These are phyloP conservation scores for Trissoscelio sp. DNA, from an alignment of 2,888 invertebrate species.

Conservation along the genomic window DNA sequence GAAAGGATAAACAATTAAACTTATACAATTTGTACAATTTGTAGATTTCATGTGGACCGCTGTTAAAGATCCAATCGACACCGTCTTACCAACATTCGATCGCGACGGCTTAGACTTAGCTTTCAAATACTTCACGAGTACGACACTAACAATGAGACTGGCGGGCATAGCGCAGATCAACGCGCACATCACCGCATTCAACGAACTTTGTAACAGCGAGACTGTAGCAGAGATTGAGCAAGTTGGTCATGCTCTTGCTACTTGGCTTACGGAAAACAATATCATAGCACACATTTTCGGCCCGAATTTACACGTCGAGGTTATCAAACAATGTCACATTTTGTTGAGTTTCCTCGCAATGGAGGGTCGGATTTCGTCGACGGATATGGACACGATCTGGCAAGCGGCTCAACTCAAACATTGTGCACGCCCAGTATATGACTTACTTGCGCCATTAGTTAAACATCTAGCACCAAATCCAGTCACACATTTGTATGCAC, in stretches of 20 bases:
- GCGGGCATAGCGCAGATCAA: slow-evolving; percentile 98
- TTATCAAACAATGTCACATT: slow-evolving; percentile 97
- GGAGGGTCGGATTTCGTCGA: slow-evolving; percentile 94
- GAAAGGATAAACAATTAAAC: no score
- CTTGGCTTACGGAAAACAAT: slow-evolving; percentile 94
- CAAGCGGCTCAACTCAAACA: slow-evolving; percentile 97
- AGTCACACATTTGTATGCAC: slow-evolving; percentile 93
- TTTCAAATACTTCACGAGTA: slow-evolving; percentile 98
- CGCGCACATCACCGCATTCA: slow-evolving; percentile 95
- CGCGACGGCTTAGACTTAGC: slow-evolving; percentile 95
- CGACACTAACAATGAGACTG: slow-evolving; percentile 95
- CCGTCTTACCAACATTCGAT: slow-evolving; percentile 92
- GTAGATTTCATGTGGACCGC: slow-evolving; percentile 97
- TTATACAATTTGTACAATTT: no score
- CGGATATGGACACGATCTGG: slow-evolving; percentile 97
- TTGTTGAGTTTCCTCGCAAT: slow-evolving; percentile 96
- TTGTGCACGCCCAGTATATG: slow-evolving; percentile 96
- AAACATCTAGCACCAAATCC: slow-evolving; percentile 95
- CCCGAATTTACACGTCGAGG: slow-evolving; percentile 98
- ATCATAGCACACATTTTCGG: slow-evolving; percentile 97
- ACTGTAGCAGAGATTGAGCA: slow-evolving; percentile 93
- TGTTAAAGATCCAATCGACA: slow-evolving; percentile 95
- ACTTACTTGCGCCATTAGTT: slow-evolving; percentile 94
- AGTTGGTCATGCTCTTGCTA: slow-evolving; percentile 92
- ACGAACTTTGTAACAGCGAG: slow-evolving; percentile 95